phyloP scores from a whole-genome alignment of 1,140 invertebrate genomes.

The Pogonomyrmex barbatus region DNA sequence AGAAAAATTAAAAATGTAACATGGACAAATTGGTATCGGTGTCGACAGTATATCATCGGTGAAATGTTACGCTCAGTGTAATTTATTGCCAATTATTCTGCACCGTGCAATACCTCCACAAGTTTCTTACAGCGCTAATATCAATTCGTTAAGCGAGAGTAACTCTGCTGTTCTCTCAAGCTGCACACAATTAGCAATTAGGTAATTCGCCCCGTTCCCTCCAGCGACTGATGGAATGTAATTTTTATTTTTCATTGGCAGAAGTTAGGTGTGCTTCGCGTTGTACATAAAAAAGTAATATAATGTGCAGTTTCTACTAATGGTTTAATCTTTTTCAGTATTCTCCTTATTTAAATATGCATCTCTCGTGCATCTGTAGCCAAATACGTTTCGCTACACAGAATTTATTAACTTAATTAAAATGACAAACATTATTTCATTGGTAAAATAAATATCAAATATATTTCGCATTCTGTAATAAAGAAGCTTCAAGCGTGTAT shows the following conservation, averaged over 20 bases:
- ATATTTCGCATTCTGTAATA: neutral
- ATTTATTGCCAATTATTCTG: conserved; percentile 56
- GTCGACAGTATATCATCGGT: conserved; percentile 23
- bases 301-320: conserved; percentile 9
- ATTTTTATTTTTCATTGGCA: conserved; percentile 47
- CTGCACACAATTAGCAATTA: conserved; percentile 58
- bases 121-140: conserved; percentile 53
- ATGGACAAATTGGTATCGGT: conserved; percentile 46
- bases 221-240: conserved; percentile 14
- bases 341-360: conserved; percentile 18
- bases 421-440: neutral
- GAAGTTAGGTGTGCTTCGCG: conserved; percentile 18
- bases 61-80: conserved; percentile 24
- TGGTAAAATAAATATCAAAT: neutral
- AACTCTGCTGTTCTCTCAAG: conserved; percentile 27
- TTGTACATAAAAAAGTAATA: conserved; percentile 14
- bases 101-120: conserved; percentile 14
- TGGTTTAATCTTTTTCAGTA: conserved; percentile 37
- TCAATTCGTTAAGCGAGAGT: conserved; percentile 56
- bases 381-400: neutral
- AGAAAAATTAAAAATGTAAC: conserved; percentile 51
- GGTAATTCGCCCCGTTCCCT: conserved; percentile 13
- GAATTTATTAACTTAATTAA: conserved; percentile 15
- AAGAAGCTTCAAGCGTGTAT: neutral
- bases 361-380: neutral